Conservation (phyloP, 2,797 vertebrate genomes). For the Psittacula echo region DNA sequence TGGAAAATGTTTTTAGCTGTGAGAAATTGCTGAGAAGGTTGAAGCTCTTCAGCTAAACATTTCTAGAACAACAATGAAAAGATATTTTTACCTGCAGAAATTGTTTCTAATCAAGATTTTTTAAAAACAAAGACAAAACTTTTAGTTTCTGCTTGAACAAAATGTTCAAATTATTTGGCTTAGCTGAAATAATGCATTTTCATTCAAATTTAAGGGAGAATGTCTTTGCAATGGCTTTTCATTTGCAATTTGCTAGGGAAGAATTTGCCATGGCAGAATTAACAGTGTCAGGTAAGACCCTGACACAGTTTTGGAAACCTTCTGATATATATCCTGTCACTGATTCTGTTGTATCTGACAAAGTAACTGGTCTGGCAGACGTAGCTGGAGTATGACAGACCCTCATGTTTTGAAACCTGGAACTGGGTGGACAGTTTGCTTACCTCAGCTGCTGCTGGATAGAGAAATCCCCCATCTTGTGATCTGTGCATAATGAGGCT, state of each 20-base stretch:
- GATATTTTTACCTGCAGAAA: neutral
- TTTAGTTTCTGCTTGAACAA: neutral
- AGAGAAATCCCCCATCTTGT: neutral
- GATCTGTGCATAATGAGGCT: neutral
- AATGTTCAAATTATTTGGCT: neutral
- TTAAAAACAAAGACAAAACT: neutral
- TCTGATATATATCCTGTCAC: neutral
- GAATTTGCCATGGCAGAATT: neutral
- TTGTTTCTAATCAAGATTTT: neutral
- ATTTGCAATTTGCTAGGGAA: neutral
- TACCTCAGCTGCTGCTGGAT: neutral
- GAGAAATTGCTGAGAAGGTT: neutral
- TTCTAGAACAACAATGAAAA: neutral
- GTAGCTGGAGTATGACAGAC: neutral
- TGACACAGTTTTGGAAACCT: neutral
- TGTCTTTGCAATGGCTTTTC: neutral
- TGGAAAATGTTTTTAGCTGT: neutral
- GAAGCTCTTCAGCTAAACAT: neutral
- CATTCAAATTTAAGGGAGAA: neutral
- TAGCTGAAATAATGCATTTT: neutral
- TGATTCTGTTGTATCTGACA: neutral
- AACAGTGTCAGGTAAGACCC: neutral
- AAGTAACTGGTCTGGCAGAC: neutral
- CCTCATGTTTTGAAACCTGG: neutral
- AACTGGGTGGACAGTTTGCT: neutral